phyloP scores from a whole-genome alignment of 2,113 vertebrate species.

The Hippocampus guttulatus region DNA sequence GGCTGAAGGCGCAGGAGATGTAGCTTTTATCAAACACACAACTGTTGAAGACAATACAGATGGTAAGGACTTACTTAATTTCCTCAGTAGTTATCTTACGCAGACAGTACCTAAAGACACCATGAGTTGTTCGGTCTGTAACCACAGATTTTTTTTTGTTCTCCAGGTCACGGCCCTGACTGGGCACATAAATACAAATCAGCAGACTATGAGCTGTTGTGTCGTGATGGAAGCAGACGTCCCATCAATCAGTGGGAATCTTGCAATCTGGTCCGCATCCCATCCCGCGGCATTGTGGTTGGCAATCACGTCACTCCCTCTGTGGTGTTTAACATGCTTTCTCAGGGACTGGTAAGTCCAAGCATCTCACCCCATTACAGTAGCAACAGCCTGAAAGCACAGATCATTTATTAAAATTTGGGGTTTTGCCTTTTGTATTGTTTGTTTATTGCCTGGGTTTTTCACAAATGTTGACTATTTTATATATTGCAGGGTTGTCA shows the following conservation, averaged over 20 bases:
- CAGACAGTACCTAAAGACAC: not conserved
- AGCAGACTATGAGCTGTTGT: slow-evolving; percentile 82
- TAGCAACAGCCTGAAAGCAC: not conserved
- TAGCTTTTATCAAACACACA: slow-evolving; percentile 86
- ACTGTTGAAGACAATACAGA: slow-evolving; percentile 79
- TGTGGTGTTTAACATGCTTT: slow-evolving; percentile 77
- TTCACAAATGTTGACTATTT: not conserved
- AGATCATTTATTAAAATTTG: not conserved
- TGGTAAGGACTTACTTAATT: slow-evolving; percentile 56
- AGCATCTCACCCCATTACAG: not conserved
- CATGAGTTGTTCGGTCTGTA: not conserved
- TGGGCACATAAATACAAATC: slow-evolving; percentile 75
- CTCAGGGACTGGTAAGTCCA: slow-evolving; percentile 78
- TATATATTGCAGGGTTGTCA: not conserved
- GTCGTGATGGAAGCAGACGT: slow-evolving; percentile 74
- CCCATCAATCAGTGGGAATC: slow-evolving; percentile 70
- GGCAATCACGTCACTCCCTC: slow-evolving; percentile 60
- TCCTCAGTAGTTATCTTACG: not conserved
- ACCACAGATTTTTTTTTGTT: not conserved
- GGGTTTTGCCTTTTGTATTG: not conserved
- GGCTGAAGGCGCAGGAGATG: slow-evolving; percentile 74
- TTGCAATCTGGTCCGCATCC: slow-evolving; percentile 83
- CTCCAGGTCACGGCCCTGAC: slow-evolving; percentile 63
- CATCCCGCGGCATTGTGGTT: slow-evolving; percentile 80
- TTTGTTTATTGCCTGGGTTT: not conserved